These are phyloP conservation scores for Trichonephila clavipes DNA, from an alignment of 1,140 invertebrate genomes.

Conservation along the genomic window DNA sequence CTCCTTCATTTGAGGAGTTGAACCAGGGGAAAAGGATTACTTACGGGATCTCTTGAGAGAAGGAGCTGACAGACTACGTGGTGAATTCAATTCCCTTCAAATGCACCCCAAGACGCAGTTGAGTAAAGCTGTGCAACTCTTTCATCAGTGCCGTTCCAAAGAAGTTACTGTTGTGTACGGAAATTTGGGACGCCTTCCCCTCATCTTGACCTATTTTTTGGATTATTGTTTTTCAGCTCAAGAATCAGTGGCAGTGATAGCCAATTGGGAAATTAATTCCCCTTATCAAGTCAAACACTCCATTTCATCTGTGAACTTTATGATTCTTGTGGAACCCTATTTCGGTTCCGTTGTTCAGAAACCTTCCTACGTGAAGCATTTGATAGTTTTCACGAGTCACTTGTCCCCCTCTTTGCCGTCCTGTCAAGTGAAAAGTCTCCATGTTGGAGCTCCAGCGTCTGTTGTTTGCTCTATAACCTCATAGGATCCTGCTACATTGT, in stretches of 20 bases:
- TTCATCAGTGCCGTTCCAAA: not conserved
- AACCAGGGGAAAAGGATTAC: too few relatives aligned
- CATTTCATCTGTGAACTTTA: not conserved
- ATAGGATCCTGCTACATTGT: too few relatives aligned
- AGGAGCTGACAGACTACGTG: not conserved
- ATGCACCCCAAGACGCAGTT: not conserved
- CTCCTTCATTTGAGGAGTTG: too few relatives aligned
- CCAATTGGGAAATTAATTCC: not conserved
- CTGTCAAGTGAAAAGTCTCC: not conserved
- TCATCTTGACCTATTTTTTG: not conserved
- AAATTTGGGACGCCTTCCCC: not conserved
- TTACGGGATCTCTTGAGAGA: not conserved
- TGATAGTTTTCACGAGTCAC: not conserved
- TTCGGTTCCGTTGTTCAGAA: not conserved
- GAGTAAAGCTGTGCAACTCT: not conserved
- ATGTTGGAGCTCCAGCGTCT: not conserved
- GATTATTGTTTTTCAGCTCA: slow-evolving; percentile 1
- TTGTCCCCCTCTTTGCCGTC: not conserved
- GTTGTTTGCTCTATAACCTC: too few relatives aligned
- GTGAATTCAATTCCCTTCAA: not conserved
- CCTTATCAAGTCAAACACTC: not conserved
- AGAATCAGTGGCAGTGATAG: not conserved
- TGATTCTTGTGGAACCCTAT: not conserved
- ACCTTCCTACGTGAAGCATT: not conserved
- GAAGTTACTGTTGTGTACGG: not conserved